Conservation (phyloP, 2,113 vertebrate genomes). For the Sula dactylatra region DNA sequence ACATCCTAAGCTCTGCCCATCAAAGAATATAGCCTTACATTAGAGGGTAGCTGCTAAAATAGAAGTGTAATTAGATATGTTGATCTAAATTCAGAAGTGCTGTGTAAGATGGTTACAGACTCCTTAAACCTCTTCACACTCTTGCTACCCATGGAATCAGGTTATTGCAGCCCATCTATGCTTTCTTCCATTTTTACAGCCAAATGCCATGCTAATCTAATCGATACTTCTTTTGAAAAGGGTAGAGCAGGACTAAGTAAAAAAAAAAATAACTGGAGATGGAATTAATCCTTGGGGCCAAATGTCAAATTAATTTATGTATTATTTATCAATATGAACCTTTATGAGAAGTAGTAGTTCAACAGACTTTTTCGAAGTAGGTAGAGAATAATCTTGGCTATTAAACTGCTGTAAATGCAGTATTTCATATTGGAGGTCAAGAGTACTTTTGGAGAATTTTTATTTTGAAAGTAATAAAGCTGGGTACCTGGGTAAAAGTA, state of each 20-base stretch:
- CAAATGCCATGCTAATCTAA: not conserved
- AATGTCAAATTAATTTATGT: not conserved
- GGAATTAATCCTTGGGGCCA: not conserved
- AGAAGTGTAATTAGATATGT: not conserved
- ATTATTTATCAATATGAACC: not conserved
- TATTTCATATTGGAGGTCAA: not conserved
- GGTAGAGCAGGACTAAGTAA: not conserved
- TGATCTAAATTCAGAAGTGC: slow-evolving; percentile 40
- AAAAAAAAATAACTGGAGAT: not conserved
- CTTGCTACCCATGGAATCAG: not conserved
- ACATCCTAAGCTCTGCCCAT: not conserved
- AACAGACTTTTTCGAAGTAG: not conserved
- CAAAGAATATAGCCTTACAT: not conserved
- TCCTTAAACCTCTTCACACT: not conserved
- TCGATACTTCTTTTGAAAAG: not conserved
- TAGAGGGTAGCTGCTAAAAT: not conserved
- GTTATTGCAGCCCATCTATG: not conserved
- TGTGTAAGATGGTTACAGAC: not conserved
- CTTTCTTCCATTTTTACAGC: not conserved
- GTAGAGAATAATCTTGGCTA: not conserved
- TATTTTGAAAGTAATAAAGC: not conserved
- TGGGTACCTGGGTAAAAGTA: not conserved
- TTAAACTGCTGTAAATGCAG: not conserved
- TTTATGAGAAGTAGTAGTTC: not conserved
- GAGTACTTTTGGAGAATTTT: not conserved